Percentiles rank a stretch among this genome's conserved stretches.
These are phyloP conservation scores for Fragum sueziense DNA, from an alignment of 2,888 invertebrate genomes.

Conservation along the genomic window DNA sequence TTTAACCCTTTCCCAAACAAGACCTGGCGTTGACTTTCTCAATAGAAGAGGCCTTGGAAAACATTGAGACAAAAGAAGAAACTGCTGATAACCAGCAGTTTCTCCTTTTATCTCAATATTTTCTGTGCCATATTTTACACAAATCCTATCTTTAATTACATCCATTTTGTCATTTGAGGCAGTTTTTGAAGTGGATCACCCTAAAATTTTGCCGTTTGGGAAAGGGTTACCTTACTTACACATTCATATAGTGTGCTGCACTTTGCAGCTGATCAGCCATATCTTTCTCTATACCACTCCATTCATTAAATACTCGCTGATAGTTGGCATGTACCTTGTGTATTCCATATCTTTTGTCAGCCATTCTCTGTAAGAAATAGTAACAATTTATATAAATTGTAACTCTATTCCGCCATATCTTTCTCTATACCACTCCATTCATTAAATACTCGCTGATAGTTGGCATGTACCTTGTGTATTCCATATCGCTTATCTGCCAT, in stretches of 20 bases:
- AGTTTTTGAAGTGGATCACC: too few species aligned
- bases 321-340: conserved; percentile 92
- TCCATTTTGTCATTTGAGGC: too few species aligned
- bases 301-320: conserved; percentile 91
- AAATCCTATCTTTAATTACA: too few species aligned
- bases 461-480: conserved; percentile 90
- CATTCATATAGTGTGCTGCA: conserved; percentile 87
- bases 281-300: conserved; percentile 90
- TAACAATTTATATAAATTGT: background rate
- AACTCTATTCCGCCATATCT: conserved; percentile 86
- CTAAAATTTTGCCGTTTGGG: too few species aligned
- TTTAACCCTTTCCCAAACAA: too few species aligned
- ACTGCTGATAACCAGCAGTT: too few species aligned
- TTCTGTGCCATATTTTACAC: too few species aligned
- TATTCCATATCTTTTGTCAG: conserved; percentile 89
- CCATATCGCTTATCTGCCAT: conserved; percentile 90
- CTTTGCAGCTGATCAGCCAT: conserved; percentile 89
- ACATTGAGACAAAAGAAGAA: too few species aligned
- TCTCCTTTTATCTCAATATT: too few species aligned
- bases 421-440: conserved; percentile 93
- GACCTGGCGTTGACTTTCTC: too few species aligned
- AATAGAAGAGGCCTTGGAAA: too few species aligned
- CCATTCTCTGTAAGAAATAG: conserved; percentile 84
- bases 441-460: conserved; percentile 91
- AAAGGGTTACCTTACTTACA: conserved; percentile 80